Base-by-base conservation (phyloP, 1,140 invertebrate genomes). In the Acromyrmex charruanus region DNA sequence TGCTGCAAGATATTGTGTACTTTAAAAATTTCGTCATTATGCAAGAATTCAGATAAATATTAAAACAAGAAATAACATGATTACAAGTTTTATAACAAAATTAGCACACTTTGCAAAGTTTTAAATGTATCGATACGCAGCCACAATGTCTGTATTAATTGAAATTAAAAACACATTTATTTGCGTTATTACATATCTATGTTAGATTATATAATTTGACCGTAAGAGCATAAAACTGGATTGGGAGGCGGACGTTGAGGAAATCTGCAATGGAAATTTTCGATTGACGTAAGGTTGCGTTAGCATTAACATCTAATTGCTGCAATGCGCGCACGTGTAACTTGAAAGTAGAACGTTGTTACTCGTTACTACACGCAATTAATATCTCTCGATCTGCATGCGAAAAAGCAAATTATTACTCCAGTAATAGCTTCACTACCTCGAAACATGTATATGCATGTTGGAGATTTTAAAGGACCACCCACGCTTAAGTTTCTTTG, bases 301-400 rank as follows among this genome's bases (percentile, higher is more conserved):
- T 75, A 84, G 21, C n/a, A 84, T 84, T 61, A 84, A 61, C 80
- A 74, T 84, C 80, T 75, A 84, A 84, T 84, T 84, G 69, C 55
- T 69, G 80, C 80, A 84, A 84, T 84, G 80, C 80, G 69, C 80
- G 69, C 80, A 39, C 25, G 80, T 75, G 58, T 74, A 75, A 75
- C 69, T 84, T 44, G 80, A 84, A 84, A 84, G 80, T 84, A 51
- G 80, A 84, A n/a, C 80, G 69, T 84, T 63, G 80, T 84, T 84
- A 84, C 44, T 84, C 39, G 69, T 55, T 84, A 63, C 69, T 35
- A 55, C 80, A 84, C 69, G 80, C 80, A 84, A 84, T 84, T 84
- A 84, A 84, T 84, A 84, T 84, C 80, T 84, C 28, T 84, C 14
- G 80, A 84, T 84, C 80, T 84, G 80, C 80, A 84, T 84, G 80